These are phyloP conservation scores for Hirundichthys speculiger DNA, from an alignment of 2,113 vertebrate genomes.

Conservation along the genomic window DNA sequence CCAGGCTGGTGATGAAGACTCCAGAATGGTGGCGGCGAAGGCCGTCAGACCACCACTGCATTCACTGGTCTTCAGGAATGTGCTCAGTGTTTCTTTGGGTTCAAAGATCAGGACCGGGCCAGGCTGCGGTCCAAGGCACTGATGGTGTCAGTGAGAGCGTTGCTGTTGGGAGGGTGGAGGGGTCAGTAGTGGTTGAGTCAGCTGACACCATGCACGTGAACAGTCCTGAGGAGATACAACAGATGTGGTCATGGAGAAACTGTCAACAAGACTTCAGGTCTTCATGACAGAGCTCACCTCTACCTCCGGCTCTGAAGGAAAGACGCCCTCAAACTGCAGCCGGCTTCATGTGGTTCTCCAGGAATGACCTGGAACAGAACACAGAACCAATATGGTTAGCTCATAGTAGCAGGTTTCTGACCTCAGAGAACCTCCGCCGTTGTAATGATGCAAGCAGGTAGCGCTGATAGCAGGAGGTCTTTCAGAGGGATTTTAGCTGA, in stretches of 20 bases:
- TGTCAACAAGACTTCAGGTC: too few relatives aligned
- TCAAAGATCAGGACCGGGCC: slow-evolving; percentile 3
- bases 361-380: slow-evolving; percentile 64
- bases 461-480: too few relatives aligned
- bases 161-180: not conserved
- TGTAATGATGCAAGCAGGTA: too few relatives aligned
- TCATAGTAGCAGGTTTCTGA: too few relatives aligned
- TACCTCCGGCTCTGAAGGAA: too few relatives aligned
- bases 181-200: slow-evolving; percentile 76
- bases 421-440: too few relatives aligned
- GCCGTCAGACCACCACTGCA: slow-evolving; percentile 3
- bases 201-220: slow-evolving; percentile 21
- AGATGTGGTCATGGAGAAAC: not conserved
- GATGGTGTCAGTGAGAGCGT: slow-evolving; percentile 33
- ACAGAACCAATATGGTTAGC: too few relatives aligned
- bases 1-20: slow-evolving; percentile 25
- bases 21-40: not conserved
- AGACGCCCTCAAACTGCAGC: slow-evolving; percentile 43
- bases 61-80: slow-evolving; percentile 34
- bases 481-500: too few relatives aligned
- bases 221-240: not conserved
- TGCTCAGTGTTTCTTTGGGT: slow-evolving; percentile 44
- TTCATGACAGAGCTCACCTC: too few relatives aligned
- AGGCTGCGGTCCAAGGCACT: slow-evolving; percentile 76
- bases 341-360: slow-evolving; percentile 78